Base-by-base conservation (phyloP, 2,888 invertebrate species). In the Thalpophila matura region DNA sequence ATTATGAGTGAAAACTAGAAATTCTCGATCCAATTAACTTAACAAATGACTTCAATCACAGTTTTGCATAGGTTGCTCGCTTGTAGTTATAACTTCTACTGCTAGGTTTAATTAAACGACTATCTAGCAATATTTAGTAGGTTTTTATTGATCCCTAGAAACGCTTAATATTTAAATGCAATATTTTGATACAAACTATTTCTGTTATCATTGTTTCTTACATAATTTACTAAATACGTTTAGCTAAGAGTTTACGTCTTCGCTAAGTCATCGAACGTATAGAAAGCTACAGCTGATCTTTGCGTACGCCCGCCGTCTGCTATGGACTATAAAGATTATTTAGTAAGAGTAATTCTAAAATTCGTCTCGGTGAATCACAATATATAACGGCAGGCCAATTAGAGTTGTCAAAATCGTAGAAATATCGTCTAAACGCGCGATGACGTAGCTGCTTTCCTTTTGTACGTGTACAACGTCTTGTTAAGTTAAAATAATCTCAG, bases 321-420 rank as follows among this genome's bases (percentile, higher is more conserved):
- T 55, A 47, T 42, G 14, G 35, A 37, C 54, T 16, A 72, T 66
- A 60, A 61, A 73, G 33, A 73, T 53, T 56, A 56, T 65, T 71
- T 43, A 73, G 73, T 61, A 67, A 67, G 43, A 71, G 68, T 56
- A 22, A 62, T 73, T 71, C 14, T 45, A 22, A 50, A 53, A 73
- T 71, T 71, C 49, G 74, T 63, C 63, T 53, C 62, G 29, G 46
- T 18, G 58, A 49, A 49, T 63, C 75, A 57, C 59, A 50, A 50
- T 38, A 40, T 68, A 72, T 35, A 68, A 50, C 74, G 16, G 62
- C 75, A 72, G 72, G 78, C 75, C 77, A 77, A 69, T 77, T 73
- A 72, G 59, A 45, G 58, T 46, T 69, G 75, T 77, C 78, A 72
- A 72, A 75, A 78, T 63, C 55, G 64, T 63, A 68, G 65, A 77